These are phyloP conservation scores for Gallinago media DNA, from an alignment of 2,113 vertebrate species.

Conservation along the genomic window DNA sequence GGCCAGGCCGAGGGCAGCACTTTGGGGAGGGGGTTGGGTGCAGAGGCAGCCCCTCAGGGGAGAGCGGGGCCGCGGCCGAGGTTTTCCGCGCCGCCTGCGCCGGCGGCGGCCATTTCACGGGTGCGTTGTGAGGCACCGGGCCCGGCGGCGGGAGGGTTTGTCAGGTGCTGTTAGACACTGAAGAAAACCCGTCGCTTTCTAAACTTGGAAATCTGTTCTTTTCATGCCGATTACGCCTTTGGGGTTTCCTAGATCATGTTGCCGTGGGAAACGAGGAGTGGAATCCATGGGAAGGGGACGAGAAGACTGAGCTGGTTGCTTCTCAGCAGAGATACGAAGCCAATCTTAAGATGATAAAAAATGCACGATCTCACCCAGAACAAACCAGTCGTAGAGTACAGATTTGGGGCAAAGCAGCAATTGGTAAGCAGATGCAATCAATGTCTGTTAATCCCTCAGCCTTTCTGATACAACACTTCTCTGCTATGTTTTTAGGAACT, in stretches of 20 bases:
- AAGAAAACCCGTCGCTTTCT: accelerated
- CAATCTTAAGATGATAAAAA: constrained; percentile 79
- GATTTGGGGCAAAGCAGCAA: constrained; percentile 97
- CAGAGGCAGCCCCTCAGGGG: too few species aligned
- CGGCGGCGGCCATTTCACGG: not conserved
- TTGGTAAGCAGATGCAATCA: constrained; percentile 81
- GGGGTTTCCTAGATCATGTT: constrained; percentile 45
- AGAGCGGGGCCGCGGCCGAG: not conserved
- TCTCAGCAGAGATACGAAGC: constrained; percentile 80
- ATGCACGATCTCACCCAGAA: constrained; percentile 74
- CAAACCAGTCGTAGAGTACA: constrained; percentile 85
- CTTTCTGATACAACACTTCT: not conserved
- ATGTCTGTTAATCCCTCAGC: not conserved
- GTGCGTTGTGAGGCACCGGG: accelerated
- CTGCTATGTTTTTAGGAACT: not conserved
- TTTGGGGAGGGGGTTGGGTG: too few species aligned
- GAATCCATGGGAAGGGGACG: constrained; percentile 96
- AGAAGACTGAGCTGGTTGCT: constrained; percentile 81
- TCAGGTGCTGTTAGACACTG: not conserved
- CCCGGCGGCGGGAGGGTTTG: accelerated
- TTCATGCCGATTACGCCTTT: not conserved
- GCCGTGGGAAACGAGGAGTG: constrained; percentile 81
- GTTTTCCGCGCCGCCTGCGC: not conserved
- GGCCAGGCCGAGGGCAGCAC: not conserved
- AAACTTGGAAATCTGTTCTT: accelerated